Conservation (phyloP, 2,888 invertebrate species). For the Antheraea assamensis region DNA sequence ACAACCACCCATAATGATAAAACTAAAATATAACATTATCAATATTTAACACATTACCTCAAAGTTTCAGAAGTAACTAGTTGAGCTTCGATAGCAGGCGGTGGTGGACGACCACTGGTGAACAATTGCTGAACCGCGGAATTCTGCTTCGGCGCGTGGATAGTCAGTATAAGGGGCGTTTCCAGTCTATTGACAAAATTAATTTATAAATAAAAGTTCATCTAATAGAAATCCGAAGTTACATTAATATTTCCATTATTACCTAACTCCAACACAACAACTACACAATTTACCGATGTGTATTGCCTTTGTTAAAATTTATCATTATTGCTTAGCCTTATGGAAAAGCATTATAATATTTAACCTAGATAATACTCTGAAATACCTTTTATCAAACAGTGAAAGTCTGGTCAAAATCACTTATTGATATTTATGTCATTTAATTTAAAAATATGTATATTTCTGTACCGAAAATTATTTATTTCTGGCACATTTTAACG, state of each 20-base stretch:
- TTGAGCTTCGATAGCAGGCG: slow-evolving; percentile 76
- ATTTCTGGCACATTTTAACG: not conserved
- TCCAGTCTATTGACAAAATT: slow-evolving; percentile 53
- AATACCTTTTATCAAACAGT: too few species aligned
- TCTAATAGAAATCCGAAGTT: not conserved
- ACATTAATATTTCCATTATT: not conserved
- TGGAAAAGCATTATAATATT: too few species aligned
- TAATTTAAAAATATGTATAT: too few species aligned
- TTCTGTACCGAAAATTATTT: not conserved
- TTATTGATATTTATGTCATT: too few species aligned
- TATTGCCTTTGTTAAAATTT: too few species aligned
- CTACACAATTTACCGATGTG: too few species aligned
- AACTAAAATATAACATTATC: too few species aligned
- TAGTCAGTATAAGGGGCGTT: slow-evolving; percentile 63
- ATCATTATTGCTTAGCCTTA: too few species aligned
- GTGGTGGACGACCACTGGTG: slow-evolving; percentile 86
- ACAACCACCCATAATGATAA: too few species aligned
- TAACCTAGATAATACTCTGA: too few species aligned
- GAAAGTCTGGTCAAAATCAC: too few species aligned
- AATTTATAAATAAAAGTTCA: slow-evolving; percentile 9
- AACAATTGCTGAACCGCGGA: slow-evolving; percentile 93
- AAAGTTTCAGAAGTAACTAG: slow-evolving; percentile 89
- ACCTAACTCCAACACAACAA: too few species aligned
- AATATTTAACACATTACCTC: slow-evolving; percentile 53
- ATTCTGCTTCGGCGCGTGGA: slow-evolving; percentile 82